Evolutionary conservation across 1,140 invertebrate species (phyloP), one percentile per base, ranked within the genome.

Genomic region (Palaemon carinicauda): DNA sequence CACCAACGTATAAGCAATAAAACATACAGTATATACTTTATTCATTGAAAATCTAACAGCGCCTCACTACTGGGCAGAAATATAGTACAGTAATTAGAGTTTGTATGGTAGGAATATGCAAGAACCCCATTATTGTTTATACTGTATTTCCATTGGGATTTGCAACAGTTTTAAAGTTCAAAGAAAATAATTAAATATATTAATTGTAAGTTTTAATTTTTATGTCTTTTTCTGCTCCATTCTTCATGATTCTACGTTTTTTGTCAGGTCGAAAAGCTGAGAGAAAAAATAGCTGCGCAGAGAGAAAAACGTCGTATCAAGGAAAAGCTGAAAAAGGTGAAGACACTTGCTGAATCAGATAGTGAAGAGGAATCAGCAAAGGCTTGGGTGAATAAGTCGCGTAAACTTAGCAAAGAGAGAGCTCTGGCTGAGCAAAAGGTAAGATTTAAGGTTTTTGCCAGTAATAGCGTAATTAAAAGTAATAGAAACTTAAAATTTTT

Each of bases 401-500:
- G 97, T 50, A 93, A 94, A 81, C 92, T 96, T 19, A 93, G 96
- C 24, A 93, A 95, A 89, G 96, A 98, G 89, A 97, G 96, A 88
- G 94, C 95, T 88, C 95, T 96, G 90, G 98, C 98, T 19, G 95
- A 96, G 73, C 95, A 96, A 91, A 94, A 96, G 91, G 97, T 97
- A 92, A 92, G 89, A 50, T 74, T 52, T 52, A 19, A 31, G 14
- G n/a, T 2, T 2, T 12, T 65, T 15, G 21, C 29, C n/a, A 27
- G 12, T 27, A 41, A 41, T n/a, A n/a, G n/a, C 3, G 41, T 9
- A 41, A 41, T 41, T 41, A 9, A 41, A 5, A 41, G 3, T 1
- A 41, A 41, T 7, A 41, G 41, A 12, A 41, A 41, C 12, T 41
- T 41, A 41, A 5, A 12, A 3, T 69, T 60, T 0, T 60, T 7